Conservation (phyloP, 2,888 invertebrate species). For the Leptothorax acervorum region DNA sequence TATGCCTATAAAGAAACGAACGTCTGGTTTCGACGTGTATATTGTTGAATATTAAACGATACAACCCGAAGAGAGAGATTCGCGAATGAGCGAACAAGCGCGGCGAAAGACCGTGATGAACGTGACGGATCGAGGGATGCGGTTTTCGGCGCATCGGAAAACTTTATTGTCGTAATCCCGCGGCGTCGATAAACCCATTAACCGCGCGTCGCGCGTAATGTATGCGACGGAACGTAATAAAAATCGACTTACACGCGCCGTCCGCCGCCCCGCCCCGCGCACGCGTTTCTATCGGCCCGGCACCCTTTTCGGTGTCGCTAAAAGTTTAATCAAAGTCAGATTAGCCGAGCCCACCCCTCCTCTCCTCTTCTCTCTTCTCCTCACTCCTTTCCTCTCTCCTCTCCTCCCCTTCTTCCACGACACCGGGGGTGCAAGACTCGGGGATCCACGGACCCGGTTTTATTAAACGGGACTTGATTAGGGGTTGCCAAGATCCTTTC, state of each 20-base stretch:
- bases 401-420: background rate
- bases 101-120: background rate
- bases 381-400: background rate
- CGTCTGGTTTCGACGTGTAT: background rate
- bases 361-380: background rate
- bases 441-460: constrained; percentile 73
- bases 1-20: background rate
- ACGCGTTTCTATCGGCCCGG: constrained; percentile 68
- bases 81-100: background rate
- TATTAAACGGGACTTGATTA: constrained; percentile 83
- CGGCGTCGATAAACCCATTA: constrained; percentile 75
- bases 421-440: constrained; percentile 60
- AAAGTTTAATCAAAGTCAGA: constrained; percentile 85
- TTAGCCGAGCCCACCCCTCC: constrained; percentile 76
- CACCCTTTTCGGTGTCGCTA: constrained; percentile 83
- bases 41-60: constrained; percentile 7
- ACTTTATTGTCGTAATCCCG: constrained; percentile 72
- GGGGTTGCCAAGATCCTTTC: constrained; percentile 77
- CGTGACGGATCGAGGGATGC: constrained; percentile 15
- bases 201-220: constrained; percentile 70
- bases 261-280: constrained; percentile 60
- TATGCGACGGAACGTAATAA: constrained; percentile 82
- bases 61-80: background rate
- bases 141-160: constrained; percentile 61
- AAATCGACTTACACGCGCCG: constrained; percentile 82